Evolutionary conservation across 2,888 invertebrate genomes (phyloP), one percentile per base, ranked within the genome.

Genomic region (Uloborus plumipes): DNA sequence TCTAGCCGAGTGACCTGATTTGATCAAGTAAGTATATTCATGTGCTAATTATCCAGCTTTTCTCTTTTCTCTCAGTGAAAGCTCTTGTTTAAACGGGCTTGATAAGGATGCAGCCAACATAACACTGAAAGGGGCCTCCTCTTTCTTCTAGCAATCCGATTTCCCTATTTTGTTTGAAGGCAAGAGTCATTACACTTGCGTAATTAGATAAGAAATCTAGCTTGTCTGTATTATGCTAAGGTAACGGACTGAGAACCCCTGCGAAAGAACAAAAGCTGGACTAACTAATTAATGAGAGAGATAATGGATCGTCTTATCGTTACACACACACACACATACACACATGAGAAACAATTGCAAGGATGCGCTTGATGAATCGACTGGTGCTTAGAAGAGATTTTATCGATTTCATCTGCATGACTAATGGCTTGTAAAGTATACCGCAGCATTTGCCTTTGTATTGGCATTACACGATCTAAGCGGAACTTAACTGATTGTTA

Each of bases 321-420:
- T 39, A 39, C 39, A 39, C 39, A 39, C 39, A 39, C 39, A 39
- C 39, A 39, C 9, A 9, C 39, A 39, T 39, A 70, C 74, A 81
- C 69, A 71, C 70, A 58, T 71, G 65, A 65, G 76, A 75, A 82
- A 82, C 82, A 82, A 82, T 81, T 71, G 71, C 76, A 66, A 65
- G 66, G 72, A 78, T 78, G 55, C 71, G 61, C 53, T 70, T 81
- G 81, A 75, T 80, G 82, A 82, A 82, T 82, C 82, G 75, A 58
- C 76, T 79, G 51, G 67, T 79, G 72, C 66, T 79, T 66, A 71
- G 70, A 55, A 65, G 69, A 71, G 82, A 82, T 82, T 71, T 82
- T 82, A 82, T 82, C 75, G 71, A 65, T 75, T 81, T 81, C 81
- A 81, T 82, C 71, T 76, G 82, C 66, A 71, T 82, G 76, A 82